A percentile compares a stretch with the other conserved stretches of the same genome.
phyloP scores from a whole-genome alignment of 1,140 invertebrate species.

The Pararge aegeria region DNA sequence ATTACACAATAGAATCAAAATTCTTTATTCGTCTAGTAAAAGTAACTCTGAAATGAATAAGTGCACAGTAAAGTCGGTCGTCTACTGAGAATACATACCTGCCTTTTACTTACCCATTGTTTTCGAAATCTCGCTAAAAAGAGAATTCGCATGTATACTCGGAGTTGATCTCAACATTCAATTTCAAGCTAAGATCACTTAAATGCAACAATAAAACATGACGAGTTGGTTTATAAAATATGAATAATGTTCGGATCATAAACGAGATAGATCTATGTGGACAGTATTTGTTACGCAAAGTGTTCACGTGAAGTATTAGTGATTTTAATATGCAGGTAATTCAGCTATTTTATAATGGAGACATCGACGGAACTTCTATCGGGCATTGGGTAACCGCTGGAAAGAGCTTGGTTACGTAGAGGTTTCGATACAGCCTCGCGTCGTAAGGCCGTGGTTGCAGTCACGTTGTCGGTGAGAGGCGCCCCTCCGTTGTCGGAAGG shows the following conservation, averaged over 20 bases:
- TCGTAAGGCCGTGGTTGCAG: constrained; percentile 74
- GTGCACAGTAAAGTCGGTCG: constrained; percentile 22
- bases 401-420: constrained; percentile 75
- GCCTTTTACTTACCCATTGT: constrained; percentile 32
- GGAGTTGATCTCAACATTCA: not conserved
- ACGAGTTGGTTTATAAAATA: too few species aligned
- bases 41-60: constrained; percentile 26
- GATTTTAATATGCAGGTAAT: constrained; percentile 43
- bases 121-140: constrained; percentile 17
- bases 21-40: constrained; percentile 27
- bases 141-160: constrained; percentile 8
- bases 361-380: constrained; percentile 69
- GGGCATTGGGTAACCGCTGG: constrained; percentile 69
- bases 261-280: not conserved
- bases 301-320: constrained; percentile 64
- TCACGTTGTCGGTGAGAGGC: constrained; percentile 75
- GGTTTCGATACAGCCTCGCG: constrained; percentile 75
- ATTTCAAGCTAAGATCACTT: not conserved
- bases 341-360: constrained; percentile 31
- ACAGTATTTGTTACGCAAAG: constrained; percentile 52
- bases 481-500: constrained; percentile 70
- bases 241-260: too few species aligned
- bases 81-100: constrained; percentile 22
- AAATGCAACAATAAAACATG: not conserved
- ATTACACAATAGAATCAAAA: not conserved